Conservation (phyloP, 2,797 vertebrate species). For the Propithecus deckenii region DNA sequence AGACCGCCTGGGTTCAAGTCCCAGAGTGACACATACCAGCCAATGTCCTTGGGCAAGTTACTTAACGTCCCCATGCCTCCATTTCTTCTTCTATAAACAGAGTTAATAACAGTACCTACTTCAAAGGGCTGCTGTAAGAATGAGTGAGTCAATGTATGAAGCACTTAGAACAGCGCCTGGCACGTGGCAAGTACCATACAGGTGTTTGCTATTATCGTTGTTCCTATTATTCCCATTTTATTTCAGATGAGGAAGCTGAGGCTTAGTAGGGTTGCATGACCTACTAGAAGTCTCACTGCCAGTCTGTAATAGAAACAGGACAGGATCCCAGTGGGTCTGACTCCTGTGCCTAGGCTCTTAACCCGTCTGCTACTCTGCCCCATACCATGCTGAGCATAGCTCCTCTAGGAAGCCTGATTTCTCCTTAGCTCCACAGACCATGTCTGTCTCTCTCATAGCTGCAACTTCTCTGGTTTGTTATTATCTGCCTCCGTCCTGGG, state of each 20-base stretch:
- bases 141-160: not conserved
- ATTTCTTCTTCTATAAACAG: not conserved
- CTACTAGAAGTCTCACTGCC: not conserved
- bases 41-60: not conserved
- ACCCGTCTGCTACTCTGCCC: not conserved
- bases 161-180: not conserved
- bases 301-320: not conserved
- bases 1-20: not conserved
- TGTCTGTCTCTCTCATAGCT: not conserved
- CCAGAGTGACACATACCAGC: not conserved
- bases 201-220: not conserved
- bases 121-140: not conserved
- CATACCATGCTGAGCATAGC: not conserved
- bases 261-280: not conserved
- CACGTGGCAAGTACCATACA: not conserved
- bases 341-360: not conserved
- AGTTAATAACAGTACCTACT: not conserved
- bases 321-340: not conserved
- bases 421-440: not conserved
- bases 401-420: constrained; percentile 5
- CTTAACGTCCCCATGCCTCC: not conserved
- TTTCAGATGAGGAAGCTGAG: not conserved
- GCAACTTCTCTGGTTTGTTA: not conserved
- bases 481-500: not conserved
- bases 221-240: not conserved